Evolutionary conservation across 35 echinoderm and acorn worm species (phyloP), one percentile per base, ranked within the genome.

Genomic region (Anneissia japonica): DNA sequence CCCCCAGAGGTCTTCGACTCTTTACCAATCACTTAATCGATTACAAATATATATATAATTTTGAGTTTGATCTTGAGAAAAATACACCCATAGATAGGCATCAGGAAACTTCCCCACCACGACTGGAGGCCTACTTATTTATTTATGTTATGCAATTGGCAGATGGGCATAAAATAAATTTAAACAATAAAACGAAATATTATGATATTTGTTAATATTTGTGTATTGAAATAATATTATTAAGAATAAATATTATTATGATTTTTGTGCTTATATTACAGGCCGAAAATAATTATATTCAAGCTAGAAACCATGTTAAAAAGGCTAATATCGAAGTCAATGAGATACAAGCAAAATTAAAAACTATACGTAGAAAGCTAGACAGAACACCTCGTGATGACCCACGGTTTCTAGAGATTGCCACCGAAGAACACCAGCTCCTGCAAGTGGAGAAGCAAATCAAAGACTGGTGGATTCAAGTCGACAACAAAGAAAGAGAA

Each of bases 351-450:
- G 39, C 85, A 40, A 87, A 99, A 38, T 75, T 99, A 32, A 76
- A 84, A 79, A 37, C 80, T 79, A 72, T 99, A 31, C 81, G 96
- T 26, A 77, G 89, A 6, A 99, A 93, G 31, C 82, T 99, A 1
- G 96, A 99, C 79, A 64, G 96, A 76, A 94, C 92, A 34, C 72
- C 96, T 4, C 76, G 96, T 16, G 96, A 99, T 84, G 92, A 99
- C 33, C 85, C 91, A 0, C 88, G 90, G 56, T 99, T 94, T 79
- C 87, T 99, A 35, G 92, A 99, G 35, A 74, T 91, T 81, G 96
- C 96, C 2, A 99, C 96, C 2, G 96, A 99, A 74, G 96, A 99
- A 46, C 96, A 99, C 46, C 79, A 76, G 46, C 38, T 91, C n/a
- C 80, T 99, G 0, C 92, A 99, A 74, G 64, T 21, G 73, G 96